Percentiles rank a stretch among this genome's conserved stretches.
Evolutionary conservation across 2,113 vertebrate genomes (phyloP).

Genomic region (Megalops atlanticus): DNA sequence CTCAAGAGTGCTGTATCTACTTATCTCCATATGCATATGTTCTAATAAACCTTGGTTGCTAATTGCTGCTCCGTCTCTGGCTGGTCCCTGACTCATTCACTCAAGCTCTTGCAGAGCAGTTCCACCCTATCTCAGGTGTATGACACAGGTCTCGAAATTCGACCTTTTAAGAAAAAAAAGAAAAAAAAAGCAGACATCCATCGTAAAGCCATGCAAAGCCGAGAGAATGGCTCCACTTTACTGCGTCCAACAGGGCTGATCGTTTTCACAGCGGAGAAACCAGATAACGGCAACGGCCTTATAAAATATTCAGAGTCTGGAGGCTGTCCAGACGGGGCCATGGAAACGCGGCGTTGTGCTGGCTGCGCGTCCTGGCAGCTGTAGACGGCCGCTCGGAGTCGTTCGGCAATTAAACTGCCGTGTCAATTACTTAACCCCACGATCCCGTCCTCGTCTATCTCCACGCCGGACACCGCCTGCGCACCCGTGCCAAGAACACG

Average conservation of each 20-base stretch:
- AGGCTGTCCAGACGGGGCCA: background rate
- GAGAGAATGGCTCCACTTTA: background rate
- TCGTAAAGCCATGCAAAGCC: background rate
- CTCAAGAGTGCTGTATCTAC: too few relatives aligned
- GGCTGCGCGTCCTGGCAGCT: too few relatives aligned
- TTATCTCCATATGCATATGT: too few relatives aligned
- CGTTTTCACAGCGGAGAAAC: background rate
- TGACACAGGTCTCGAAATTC: too few relatives aligned
- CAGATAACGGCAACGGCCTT: background rate
- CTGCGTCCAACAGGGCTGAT: background rate
- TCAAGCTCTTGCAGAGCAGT: too few relatives aligned
- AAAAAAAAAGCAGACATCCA: background rate
- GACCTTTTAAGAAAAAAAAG: too few relatives aligned
- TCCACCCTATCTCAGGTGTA: too few relatives aligned
- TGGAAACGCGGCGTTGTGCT: background rate
- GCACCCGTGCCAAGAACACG: background rate
- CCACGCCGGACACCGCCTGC: background rate
- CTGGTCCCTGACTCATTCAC: too few relatives aligned
- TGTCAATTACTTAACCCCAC: background rate
- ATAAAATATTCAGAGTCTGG: slow-evolving; percentile 1
- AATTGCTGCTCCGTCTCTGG: too few relatives aligned
- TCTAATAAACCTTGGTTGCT: too few relatives aligned
- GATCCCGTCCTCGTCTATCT: background rate
- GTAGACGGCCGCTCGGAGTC: background rate
- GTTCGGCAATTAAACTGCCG: background rate